Evolutionary conservation across 2,113 vertebrate genomes (phyloP).

Genomic region (Leptocoma aspasia): DNA sequence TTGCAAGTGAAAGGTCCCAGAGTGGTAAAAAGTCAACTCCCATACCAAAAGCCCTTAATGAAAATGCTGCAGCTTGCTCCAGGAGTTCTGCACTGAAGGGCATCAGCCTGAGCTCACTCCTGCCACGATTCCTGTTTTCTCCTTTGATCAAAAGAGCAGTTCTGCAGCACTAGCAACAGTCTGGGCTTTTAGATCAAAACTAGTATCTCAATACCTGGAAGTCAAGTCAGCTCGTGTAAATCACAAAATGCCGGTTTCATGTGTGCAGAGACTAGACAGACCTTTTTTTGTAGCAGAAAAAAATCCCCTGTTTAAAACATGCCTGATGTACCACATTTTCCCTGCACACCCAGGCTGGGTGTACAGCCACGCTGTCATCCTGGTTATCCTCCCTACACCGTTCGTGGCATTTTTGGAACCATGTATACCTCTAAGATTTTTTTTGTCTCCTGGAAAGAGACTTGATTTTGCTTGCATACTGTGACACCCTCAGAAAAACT

Average conservation of each 20-base stretch:
- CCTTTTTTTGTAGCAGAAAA: background rate
- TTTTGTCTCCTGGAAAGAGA: background rate
- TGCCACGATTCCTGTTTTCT: background rate
- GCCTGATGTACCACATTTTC: background rate
- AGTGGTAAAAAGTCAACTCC: background rate
- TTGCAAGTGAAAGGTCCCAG: background rate
- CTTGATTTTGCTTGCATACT: background rate
- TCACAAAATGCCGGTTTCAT: rapidly evolving
- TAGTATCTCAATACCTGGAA: background rate
- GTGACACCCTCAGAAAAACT: background rate
- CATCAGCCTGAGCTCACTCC: background rate
- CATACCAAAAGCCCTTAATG: background rate
- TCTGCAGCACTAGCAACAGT: background rate
- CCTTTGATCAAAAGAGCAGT: background rate
- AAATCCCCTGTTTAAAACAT: background rate
- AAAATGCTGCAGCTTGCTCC: background rate
- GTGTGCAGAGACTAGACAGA: background rate
- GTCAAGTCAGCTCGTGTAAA: background rate
- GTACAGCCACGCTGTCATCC: rapidly evolving
- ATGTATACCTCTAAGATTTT: background rate
- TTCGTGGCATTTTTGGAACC: background rate
- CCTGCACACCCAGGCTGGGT: background rate
- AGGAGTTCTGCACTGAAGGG: background rate
- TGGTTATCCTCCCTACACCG: background rate
- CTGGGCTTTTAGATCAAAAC: background rate